A percentile compares a stretch with the other conserved stretches of the same genome.
Conservation (phyloP, 2,113 vertebrate genomes). For the Sminthopsis crassicaudata region DNA sequence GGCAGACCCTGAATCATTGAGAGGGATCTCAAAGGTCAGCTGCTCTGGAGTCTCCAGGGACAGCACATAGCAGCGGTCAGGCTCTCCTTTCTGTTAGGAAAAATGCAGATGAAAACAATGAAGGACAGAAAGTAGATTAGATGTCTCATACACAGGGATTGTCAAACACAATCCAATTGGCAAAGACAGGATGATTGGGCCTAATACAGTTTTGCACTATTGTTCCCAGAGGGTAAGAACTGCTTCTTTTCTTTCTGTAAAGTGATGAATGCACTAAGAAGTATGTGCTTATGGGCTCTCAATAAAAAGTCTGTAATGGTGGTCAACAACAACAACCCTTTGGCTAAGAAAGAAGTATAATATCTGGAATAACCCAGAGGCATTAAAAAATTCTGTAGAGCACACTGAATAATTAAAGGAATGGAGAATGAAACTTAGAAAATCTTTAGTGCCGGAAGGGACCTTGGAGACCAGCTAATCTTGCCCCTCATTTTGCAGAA, state of each 20-base stretch:
- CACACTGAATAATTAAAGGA: constrained; percentile 27
- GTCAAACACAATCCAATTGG: neutral
- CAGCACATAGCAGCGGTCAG: constrained; percentile 80
- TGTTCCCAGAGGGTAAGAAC: neutral
- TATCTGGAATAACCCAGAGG: neutral
- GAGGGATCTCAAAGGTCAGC: constrained; percentile 95
- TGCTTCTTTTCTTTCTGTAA: neutral
- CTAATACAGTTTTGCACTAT: neutral
- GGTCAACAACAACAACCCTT: neutral
- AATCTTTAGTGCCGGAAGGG: neutral
- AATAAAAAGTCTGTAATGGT: neutral
- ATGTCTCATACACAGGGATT: neutral
- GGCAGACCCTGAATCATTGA: constrained; percentile 96
- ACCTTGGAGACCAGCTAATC: neutral
- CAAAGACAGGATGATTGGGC: neutral
- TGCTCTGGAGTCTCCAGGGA: constrained; percentile 91
- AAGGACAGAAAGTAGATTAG: constrained; percentile 44
- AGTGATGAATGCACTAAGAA: neutral
- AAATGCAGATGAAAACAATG: constrained; percentile 45
- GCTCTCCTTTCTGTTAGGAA: constrained; percentile 86
- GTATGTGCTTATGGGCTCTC: neutral
- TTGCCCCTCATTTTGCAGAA: constrained; percentile 14
- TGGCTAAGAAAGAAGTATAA: neutral
- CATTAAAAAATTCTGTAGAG: neutral
- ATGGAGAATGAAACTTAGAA: neutral